Conservation (phyloP, 2,888 invertebrate genomes). For the Stenoptilia bipunctidactyla region DNA sequence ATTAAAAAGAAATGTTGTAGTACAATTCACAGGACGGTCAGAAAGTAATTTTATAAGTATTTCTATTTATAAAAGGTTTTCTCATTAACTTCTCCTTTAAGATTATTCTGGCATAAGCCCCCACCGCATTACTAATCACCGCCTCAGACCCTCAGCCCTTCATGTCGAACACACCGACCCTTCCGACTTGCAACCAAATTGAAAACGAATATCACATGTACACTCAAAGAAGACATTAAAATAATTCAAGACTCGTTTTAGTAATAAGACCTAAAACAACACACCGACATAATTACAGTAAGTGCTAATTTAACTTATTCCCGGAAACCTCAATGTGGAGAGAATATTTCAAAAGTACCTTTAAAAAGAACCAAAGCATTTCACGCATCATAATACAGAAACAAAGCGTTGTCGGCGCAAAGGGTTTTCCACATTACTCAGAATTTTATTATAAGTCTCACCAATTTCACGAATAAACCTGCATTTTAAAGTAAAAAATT, state of each 20-base stretch:
- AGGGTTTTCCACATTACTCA: conserved; percentile 35
- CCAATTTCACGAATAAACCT: conserved; percentile 37
- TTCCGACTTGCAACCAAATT: conserved; percentile 32
- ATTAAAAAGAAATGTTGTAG: too few species aligned
- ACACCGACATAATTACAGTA: neutral
- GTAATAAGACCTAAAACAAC: conserved; percentile 15
- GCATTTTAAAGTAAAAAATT: conserved; percentile 32
- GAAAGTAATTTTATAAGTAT: too few species aligned
- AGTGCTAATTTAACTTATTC: neutral
- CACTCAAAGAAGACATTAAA: conserved; percentile 25
- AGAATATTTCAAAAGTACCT: too few species aligned
- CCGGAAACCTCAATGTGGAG: too few species aligned
- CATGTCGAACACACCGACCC: conserved; percentile 29
- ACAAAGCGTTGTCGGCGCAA: conserved; percentile 31
- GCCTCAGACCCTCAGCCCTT: conserved; percentile 36
- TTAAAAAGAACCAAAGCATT: conserved; percentile 24
- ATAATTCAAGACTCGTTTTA: conserved; percentile 34
- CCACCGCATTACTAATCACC: conserved; percentile 51
- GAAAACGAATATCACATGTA: conserved; percentile 33
- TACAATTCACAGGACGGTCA: too few species aligned
- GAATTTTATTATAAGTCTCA: conserved; percentile 38
- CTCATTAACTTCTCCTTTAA: conserved; percentile 48
- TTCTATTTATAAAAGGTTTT: conserved; percentile 29
- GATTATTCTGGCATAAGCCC: conserved; percentile 48
- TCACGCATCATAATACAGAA: conserved; percentile 42